Conservation (phyloP, 2,113 vertebrate species). For the Lycaon pictus region DNA sequence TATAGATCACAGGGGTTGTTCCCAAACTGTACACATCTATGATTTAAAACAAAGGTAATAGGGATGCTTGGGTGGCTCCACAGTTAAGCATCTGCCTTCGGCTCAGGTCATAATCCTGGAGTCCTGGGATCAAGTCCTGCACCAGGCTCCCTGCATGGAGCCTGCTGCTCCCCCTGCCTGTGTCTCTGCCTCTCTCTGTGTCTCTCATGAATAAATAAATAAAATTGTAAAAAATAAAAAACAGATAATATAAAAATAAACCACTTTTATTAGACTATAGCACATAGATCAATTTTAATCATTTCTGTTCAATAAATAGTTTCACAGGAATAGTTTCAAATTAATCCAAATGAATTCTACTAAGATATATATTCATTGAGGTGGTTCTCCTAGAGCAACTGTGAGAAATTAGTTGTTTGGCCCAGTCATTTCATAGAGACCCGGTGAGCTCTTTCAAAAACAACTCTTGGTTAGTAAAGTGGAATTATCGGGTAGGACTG, state of each 20-base stretch:
- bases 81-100: no score
- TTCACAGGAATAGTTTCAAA: conserved; percentile 31
- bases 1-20: neutral
- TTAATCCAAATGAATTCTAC: neutral
- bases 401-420: neutral
- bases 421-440: neutral
- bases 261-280: neutral
- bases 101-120: no score
- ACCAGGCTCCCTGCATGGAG: no score
- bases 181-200: no score
- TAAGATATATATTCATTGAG: neutral
- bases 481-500: neutral
- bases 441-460: neutral
- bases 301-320: neutral
- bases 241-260: neutral
- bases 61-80: no score
- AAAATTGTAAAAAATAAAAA: no score
- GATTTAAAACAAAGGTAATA: neutral
- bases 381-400: neutral
- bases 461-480: neutral
- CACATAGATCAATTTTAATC: conserved; percentile 4
- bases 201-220: no score
- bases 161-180: no score
- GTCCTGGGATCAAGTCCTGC: no score
- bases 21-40: neutral